Evolutionary conservation across 2,113 vertebrate species (phyloP).

Genomic region (Scolopax mira): DNA sequence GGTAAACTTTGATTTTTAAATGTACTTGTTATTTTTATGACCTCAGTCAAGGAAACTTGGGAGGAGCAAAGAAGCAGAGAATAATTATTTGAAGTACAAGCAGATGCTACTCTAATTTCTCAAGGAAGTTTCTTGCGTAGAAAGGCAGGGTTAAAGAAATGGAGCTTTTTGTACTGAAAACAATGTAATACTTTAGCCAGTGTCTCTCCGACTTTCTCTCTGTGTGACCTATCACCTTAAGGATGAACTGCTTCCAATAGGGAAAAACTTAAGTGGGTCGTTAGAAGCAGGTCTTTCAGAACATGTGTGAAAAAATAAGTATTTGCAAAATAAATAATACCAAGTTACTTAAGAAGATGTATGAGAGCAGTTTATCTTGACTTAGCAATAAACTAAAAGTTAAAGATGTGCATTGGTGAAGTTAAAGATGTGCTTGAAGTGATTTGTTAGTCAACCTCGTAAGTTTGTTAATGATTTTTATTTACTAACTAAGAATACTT

Average conservation of each 20-base stretch:
- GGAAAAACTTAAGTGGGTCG: not conserved
- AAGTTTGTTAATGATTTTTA: not conserved
- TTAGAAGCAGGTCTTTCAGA: not conserved
- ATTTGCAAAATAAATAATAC: not conserved
- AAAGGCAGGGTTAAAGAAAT: not conserved
- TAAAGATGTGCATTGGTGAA: not conserved
- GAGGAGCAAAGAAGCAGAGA: not conserved
- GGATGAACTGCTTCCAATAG: not conserved
- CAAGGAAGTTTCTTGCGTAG: not conserved
- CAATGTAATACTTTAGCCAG: not conserved
- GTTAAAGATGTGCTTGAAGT: not conserved
- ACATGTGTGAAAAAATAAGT: not conserved
- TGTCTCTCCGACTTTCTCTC: not conserved
- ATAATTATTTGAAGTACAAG: not conserved
- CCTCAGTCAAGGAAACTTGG: not conserved
- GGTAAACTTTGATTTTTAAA: slow-evolving; percentile 2
- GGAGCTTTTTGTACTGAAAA: not conserved
- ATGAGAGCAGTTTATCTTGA: no score
- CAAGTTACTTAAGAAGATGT: not conserved
- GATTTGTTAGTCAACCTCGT: not conserved
- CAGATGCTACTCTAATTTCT: not conserved
- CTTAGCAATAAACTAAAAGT: no score
- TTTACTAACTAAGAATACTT: not conserved
- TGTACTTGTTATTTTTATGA: not conserved
- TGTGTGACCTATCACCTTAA: not conserved